phyloP scores from a whole-genome alignment of 2,888 invertebrate genomes.

The Xylota segnis region DNA sequence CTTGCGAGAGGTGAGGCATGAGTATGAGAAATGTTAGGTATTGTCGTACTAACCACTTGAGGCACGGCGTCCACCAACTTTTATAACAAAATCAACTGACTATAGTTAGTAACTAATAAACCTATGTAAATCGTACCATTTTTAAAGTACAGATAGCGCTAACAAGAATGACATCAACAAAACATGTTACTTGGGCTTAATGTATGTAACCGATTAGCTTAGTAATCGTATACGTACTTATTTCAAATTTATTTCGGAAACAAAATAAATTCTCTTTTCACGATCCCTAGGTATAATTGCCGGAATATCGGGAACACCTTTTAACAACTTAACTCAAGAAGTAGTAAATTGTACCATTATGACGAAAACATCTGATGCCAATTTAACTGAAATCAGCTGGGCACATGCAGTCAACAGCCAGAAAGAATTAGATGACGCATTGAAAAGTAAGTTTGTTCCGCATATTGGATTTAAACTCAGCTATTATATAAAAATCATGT shows the following conservation, averaged over 20 bases:
- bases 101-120: not conserved
- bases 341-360: not conserved
- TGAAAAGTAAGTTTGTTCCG: constrained; percentile 85
- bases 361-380: constrained; percentile 80
- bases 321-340: constrained; percentile 22
- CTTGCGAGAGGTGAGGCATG: too few species aligned
- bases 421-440: constrained; percentile 86
- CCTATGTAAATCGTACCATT: not conserved
- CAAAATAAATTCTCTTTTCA: not conserved
- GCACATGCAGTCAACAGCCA: constrained; percentile 93
- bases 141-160: not conserved
- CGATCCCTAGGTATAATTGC: constrained; percentile 23
- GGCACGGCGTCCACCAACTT: too few species aligned
- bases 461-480: not conserved
- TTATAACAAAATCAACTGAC: not conserved
- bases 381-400: constrained; percentile 92
- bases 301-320: not conserved
- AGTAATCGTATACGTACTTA: not conserved
- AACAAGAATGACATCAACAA: not conserved
- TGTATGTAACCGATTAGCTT: constrained; percentile 7
- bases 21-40: too few species aligned
- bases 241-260: not conserved
- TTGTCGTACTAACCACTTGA: too few species aligned
- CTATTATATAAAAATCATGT: too few species aligned
- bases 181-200: constrained; percentile 1